Evolutionary conservation across 2,888 invertebrate genomes (phyloP).

Genomic region (Chouioia cunea): DNA sequence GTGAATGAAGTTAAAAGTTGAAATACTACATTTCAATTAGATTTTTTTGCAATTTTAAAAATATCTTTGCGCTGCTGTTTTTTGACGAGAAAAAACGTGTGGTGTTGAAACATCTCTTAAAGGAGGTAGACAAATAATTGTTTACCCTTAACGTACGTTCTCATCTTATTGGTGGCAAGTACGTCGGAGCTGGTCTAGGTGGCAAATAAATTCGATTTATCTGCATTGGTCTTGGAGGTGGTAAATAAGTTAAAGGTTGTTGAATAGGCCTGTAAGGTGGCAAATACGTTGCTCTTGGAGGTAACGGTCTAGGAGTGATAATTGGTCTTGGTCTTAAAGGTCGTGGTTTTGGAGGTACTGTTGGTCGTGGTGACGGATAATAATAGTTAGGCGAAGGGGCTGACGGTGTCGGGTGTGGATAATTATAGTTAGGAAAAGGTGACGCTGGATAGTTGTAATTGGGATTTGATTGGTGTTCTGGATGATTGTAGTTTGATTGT

Average conservation of each 20-base stretch:
- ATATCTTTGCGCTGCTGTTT: too few species aligned
- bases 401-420: conserved; percentile 22
- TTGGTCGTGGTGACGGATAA: conserved; percentile 36
- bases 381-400: conserved; percentile 31
- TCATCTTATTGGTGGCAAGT: conserved; percentile 48
- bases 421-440: conserved; percentile 25
- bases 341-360: conserved; percentile 27
- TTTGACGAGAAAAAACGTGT: too few species aligned
- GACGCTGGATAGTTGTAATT: conserved; percentile 13
- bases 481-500: conserved; percentile 37
- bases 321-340: conserved; percentile 43
- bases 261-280: conserved; percentile 44
- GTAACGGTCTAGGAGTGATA: conserved; percentile 43
- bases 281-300: conserved; percentile 43
- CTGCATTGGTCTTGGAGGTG: conserved; percentile 23
- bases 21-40: conserved; percentile 2
- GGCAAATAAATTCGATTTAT: conserved; percentile 27
- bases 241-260: conserved; percentile 30
- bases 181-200: conserved; percentile 32
- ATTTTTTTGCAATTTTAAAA: too few species aligned
- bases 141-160: conserved; percentile 1
- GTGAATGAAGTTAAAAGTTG: conserved; percentile 8
- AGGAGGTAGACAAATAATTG: background rate
- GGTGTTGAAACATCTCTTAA: background rate
- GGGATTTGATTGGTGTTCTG: conserved; percentile 2